Percentiles rank a stretch among this genome's conserved stretches.
Conservation (phyloP, 2,888 invertebrate genomes). For the Ctenicera cuprea region DNA sequence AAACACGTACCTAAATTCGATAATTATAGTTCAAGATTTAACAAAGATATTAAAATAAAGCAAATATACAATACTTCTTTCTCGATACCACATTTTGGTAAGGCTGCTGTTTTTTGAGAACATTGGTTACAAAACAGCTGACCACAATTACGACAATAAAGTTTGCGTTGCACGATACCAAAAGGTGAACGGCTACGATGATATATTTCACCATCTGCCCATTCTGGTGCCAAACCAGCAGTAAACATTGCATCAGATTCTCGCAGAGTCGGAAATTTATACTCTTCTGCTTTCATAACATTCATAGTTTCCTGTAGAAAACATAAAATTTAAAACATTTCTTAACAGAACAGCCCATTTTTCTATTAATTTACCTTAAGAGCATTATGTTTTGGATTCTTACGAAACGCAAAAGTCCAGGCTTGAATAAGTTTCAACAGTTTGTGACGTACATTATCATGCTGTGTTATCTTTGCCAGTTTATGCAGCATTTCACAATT, state of each 20-base stretch:
- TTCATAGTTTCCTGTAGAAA: slow-evolving; percentile 90
- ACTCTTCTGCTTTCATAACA: slow-evolving; percentile 95
- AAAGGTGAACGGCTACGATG: slow-evolving; percentile 95
- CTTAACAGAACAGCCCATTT: neutral
- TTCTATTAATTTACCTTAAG: slow-evolving; percentile 80
- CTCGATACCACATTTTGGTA: slow-evolving; percentile 98
- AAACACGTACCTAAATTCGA: slow-evolving; percentile 88
- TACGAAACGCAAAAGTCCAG: slow-evolving; percentile 98
- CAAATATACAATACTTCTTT: slow-evolving; percentile 81
- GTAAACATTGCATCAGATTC: slow-evolving; percentile 99
- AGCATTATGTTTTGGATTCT: slow-evolving; percentile 90
- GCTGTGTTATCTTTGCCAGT: slow-evolving; percentile 86
- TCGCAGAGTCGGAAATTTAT: slow-evolving; percentile 90
- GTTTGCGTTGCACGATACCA: slow-evolving; percentile 89
- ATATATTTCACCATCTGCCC: slow-evolving; percentile 97
- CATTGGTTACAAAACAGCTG: slow-evolving; percentile 98
- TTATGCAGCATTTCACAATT: slow-evolving; percentile 97
- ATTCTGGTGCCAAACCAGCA: slow-evolving; percentile 97
- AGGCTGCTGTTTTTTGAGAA: slow-evolving; percentile 89
- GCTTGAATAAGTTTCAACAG: slow-evolving; percentile 96
- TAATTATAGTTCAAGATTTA: neutral
- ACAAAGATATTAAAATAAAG: neutral
- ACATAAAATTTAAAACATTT: slow-evolving; percentile 28
- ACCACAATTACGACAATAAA: slow-evolving; percentile 98
- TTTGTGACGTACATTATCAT: slow-evolving; percentile 89